Evolutionary conservation across 1,140 invertebrate species (phyloP).

Genomic region (Pseudomyrmex pallidus): DNA sequence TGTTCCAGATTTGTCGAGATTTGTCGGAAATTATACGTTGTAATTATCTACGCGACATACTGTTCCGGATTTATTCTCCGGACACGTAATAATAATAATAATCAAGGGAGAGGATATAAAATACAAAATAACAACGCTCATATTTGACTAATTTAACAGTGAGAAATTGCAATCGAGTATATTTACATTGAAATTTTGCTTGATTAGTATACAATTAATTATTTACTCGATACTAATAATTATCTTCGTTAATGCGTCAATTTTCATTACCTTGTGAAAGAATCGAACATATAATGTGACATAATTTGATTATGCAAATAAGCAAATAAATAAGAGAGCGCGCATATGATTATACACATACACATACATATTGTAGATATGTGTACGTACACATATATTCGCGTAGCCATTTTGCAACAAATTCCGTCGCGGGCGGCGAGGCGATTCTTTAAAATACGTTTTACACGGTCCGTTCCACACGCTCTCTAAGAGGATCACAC

Average conservation of each 20-base stretch:
- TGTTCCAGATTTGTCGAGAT: not conserved
- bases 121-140: not conserved
- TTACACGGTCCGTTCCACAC: not conserved
- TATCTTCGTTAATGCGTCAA: not conserved
- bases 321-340: too few relatives aligned
- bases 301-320: too few relatives aligned
- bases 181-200: not conserved
- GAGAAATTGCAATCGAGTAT: not conserved
- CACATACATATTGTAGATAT: too few relatives aligned
- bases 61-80: not conserved
- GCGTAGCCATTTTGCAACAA: slow-evolving; percentile 6
- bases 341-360: too few relatives aligned
- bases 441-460: slow-evolving; percentile 37
- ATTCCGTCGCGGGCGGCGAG: not conserved
- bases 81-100: not conserved
- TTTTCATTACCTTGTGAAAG: not conserved
- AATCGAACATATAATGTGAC: not conserved
- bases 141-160: not conserved
- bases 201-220: not conserved
- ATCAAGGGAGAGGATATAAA: not conserved
- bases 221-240: not conserved
- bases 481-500: slow-evolving; percentile 68
- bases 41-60: not conserved
- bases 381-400: not conserved
- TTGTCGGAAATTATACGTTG: too few relatives aligned